Evolutionary conservation across 1,140 invertebrate species (phyloP).

Genomic region (Pteromalus puparum): DNA sequence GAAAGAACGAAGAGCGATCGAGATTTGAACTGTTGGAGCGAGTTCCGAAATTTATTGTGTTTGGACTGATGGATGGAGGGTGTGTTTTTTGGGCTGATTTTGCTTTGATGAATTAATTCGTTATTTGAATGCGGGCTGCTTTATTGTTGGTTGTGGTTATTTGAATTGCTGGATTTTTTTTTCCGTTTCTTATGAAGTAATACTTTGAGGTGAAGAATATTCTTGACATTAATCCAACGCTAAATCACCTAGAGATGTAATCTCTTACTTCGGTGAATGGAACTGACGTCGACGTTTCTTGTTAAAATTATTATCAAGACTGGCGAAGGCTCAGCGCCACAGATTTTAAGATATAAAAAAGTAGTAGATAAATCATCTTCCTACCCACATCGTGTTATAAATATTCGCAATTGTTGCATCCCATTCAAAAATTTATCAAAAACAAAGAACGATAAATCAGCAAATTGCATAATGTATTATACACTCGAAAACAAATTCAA

Average conservation of each 20-base stretch:
- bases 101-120: too few relatives aligned
- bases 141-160: background rate
- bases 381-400: too few relatives aligned
- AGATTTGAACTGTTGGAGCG: constrained; percentile 32
- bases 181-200: background rate
- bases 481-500: too few relatives aligned
- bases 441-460: too few relatives aligned
- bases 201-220: background rate
- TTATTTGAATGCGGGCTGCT: too few relatives aligned
- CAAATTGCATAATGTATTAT: too few relatives aligned
- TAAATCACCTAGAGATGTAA: background rate
- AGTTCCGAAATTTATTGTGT: background rate
- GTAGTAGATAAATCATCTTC: too few relatives aligned
- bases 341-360: background rate
- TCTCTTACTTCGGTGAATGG: background rate
- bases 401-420: too few relatives aligned
- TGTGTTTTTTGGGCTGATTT: too few relatives aligned
- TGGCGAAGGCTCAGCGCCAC: background rate
- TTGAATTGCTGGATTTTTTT: background rate
- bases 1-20: background rate
- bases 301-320: background rate
- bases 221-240: background rate
- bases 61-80: background rate
- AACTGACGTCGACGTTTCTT: background rate
- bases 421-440: too few relatives aligned